phyloP scores from a whole-genome alignment of 1,140 invertebrate genomes.

The Caenorhabditis latens region DNA sequence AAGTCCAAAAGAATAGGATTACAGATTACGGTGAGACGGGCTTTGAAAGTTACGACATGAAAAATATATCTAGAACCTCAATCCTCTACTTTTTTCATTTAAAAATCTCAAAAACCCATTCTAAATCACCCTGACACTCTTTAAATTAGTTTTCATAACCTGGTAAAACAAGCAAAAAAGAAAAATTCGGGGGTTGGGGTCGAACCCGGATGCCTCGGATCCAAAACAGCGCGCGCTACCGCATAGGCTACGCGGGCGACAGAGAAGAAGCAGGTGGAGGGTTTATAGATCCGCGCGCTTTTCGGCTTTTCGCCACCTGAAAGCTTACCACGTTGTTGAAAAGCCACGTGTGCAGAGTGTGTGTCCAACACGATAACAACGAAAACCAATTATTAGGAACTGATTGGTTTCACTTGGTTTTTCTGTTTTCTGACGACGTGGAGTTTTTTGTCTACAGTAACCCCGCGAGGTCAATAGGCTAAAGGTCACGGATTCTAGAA shows the following conservation, averaged over 20 bases:
- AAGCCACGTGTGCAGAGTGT: background rate
- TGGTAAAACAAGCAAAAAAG: background rate
- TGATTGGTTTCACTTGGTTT: background rate
- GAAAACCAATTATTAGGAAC: background rate
- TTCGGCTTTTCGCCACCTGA: too few relatives aligned
- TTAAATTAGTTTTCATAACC: background rate
- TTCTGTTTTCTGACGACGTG: background rate
- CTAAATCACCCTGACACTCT: background rate
- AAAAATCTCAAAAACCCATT: too few relatives aligned
- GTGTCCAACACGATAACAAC: conserved; percentile 7
- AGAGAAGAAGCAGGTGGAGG: too few relatives aligned
- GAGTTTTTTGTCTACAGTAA: background rate
- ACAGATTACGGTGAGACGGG: too few relatives aligned
- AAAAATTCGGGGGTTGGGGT: background rate
- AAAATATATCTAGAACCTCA: too few relatives aligned
- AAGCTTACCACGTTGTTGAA: background rate
- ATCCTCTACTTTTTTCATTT: too few relatives aligned
- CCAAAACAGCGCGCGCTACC: background rate
- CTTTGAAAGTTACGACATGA: too few relatives aligned
- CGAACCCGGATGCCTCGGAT: background rate
- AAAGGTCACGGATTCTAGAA: too few relatives aligned
- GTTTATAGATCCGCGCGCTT: too few relatives aligned
- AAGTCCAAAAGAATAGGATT: too few relatives aligned
- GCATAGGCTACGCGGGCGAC: background rate
- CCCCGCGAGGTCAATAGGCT: too few relatives aligned